Evolutionary conservation across 2,888 invertebrate species (phyloP).

Genomic region (Sipha maydis): DNA sequence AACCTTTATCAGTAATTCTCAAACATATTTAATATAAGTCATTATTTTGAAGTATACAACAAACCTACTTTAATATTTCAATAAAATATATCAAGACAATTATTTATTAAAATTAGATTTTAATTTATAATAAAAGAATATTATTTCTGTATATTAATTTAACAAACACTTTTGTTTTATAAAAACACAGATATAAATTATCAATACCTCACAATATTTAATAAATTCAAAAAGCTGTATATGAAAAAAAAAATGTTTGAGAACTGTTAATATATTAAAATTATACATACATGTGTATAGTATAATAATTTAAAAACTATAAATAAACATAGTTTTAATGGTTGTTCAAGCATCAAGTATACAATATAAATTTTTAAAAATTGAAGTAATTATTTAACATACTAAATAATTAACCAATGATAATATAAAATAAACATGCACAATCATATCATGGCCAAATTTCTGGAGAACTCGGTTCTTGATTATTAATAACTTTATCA

Average conservation of each 20-base stretch:
- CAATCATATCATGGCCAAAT: slow-evolving; percentile 42
- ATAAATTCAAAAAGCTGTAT: neutral
- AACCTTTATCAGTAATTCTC: neutral
- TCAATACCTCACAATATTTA: slow-evolving; percentile 1
- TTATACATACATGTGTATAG: neutral
- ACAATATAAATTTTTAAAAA: slow-evolving; percentile 5
- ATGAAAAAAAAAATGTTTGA: slow-evolving; percentile 25
- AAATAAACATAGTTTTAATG: neutral
- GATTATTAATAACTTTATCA: slow-evolving; percentile 76
- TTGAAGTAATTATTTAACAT: slow-evolving; percentile 9
- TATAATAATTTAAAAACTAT: slow-evolving; percentile 14
- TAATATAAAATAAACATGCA: neutral
- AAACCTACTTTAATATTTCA: neutral
- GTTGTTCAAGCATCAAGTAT: slow-evolving; percentile 35
- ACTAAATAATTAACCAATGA: slow-evolving; percentile 10
- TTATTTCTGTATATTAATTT: neutral
- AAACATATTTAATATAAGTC: neutral
- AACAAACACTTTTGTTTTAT: neutral
- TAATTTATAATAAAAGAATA: neutral
- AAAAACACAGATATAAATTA: neutral
- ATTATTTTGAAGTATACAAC: neutral
- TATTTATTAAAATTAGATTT: neutral
- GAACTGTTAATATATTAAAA: slow-evolving; percentile 8
- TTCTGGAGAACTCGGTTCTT: slow-evolving; percentile 55
- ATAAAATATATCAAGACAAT: neutral